Evolutionary conservation across 2,888 invertebrate species (phyloP), one percentile per base, ranked within the genome.

Genomic region (Philopedon plagiatum): DNA sequence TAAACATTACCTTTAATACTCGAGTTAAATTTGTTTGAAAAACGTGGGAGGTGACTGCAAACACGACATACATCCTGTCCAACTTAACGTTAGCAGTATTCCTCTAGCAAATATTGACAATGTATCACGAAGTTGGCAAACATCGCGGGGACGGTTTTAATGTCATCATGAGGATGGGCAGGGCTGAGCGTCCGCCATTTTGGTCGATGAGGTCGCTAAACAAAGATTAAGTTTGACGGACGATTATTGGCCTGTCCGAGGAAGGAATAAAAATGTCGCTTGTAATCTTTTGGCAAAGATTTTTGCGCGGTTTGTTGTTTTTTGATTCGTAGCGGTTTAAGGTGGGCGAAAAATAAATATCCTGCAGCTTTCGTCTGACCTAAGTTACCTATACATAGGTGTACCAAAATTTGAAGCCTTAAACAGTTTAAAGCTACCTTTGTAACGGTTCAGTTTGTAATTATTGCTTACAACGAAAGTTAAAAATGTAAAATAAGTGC

Each of bases 11-110:
- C 37, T 32, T n/a, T 46, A 56, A 58, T 51, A 64, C 71, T 65
- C 13, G 60, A 71, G 61, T 66, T 71, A 71, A 71, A 66, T 71
- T 66, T 71, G 66, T 71, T 71, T 71, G 66, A n/a, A 41, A 32
- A 61, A 71, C 71, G 71, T 71, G 71, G 71, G 71, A 61, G 71
- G 71, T 41, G 71, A 60, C 65, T 61, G 19, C 57, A 44, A 58
- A 60, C 56, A 69, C 41, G 34, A 29, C 67, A 60, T 39, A 62
- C 62, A 68, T 68, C 68, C 68, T 68, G 68, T 60, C 67, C 67
- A 49, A 39, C 51, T 44, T 68, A 67, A 60, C 32, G 67, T 57
- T 66, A 67, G 51, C 54, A 46, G 46, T 68, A 68, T 66, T 61
- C 44, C 26, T 56, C 21, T 49, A 8, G 71, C 66, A 71, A 71